Evolutionary conservation across 2,797 vertebrate genomes (phyloP).

Genomic region (Crypturellus tataupa): DNA sequence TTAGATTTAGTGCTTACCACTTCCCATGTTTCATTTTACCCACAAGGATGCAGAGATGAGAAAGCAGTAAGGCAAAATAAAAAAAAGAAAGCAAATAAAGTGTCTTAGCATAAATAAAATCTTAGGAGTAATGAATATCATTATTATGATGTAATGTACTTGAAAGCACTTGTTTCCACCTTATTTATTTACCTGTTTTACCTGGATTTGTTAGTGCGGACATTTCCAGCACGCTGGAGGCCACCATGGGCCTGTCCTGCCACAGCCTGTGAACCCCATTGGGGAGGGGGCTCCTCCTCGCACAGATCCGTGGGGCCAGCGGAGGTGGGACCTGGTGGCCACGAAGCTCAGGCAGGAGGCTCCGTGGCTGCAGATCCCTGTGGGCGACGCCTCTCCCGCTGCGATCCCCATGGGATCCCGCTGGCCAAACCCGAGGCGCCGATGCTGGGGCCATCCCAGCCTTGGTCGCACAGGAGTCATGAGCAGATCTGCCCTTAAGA

Average conservation of each 20-base stretch:
- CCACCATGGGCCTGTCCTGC: too few relatives aligned
- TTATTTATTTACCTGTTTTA: not conserved
- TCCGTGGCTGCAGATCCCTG: not conserved
- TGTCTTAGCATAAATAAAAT: not conserved
- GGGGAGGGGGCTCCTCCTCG: too few relatives aligned
- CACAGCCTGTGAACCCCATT: too few relatives aligned
- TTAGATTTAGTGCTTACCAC: slow-evolving; percentile 33
- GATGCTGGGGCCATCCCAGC: not conserved
- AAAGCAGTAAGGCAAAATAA: not conserved
- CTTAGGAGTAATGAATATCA: not conserved
- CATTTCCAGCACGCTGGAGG: too few relatives aligned
- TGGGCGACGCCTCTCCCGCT: not conserved
- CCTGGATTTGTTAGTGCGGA: too few relatives aligned
- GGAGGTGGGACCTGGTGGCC: too few relatives aligned
- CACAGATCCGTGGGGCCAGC: too few relatives aligned
- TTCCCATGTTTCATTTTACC: slow-evolving; percentile 27
- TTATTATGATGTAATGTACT: not conserved
- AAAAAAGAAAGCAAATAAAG: not conserved
- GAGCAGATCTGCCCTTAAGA: not conserved
- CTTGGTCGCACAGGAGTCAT: not conserved
- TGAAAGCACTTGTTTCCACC: not conserved
- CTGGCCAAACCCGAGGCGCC: not conserved
- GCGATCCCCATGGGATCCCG: too few relatives aligned
- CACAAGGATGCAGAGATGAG: not conserved
- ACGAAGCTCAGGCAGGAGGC: too few relatives aligned